Evolutionary conservation across 2,797 vertebrate species (phyloP).

Genomic region (Neosilurus hyrtlii): DNA sequence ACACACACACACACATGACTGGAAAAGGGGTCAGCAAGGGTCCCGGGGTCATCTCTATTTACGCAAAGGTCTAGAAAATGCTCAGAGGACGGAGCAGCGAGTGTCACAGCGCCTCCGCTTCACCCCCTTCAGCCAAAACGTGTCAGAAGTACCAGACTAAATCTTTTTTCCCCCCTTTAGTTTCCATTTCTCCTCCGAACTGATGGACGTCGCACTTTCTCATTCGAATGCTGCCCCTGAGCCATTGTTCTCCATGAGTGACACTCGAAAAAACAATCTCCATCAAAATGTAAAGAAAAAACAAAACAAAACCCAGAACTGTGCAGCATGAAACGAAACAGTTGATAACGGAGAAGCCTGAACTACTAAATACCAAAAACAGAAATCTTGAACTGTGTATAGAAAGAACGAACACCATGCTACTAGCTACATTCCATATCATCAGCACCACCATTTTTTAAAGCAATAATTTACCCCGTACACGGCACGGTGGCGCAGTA

Average conservation of each 20-base stretch:
- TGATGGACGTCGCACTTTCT: constrained; percentile 26
- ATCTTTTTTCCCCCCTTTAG: constrained; percentile 18
- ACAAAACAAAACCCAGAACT: background rate
- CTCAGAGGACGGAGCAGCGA: constrained; percentile 62
- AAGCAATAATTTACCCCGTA: too few species aligned
- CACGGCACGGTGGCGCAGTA: too few species aligned
- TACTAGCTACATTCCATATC: too few species aligned
- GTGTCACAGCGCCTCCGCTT: constrained; percentile 62
- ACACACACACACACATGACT: constrained; percentile 32
- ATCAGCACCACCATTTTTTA: too few species aligned
- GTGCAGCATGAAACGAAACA: background rate
- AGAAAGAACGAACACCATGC: too few species aligned
- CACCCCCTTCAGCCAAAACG: constrained; percentile 48
- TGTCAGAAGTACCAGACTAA: constrained; percentile 31
- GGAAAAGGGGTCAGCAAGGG: constrained; percentile 67
- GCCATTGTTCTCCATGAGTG: constrained; percentile 15
- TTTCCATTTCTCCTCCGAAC: constrained; percentile 44
- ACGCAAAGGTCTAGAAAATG: constrained; percentile 69
- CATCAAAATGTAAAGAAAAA: background rate
- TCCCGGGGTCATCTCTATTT: constrained; percentile 81
- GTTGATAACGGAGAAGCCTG: background rate
- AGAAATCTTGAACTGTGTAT: too few species aligned
- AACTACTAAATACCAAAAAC: background rate
- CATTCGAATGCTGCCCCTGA: constrained; percentile 25
- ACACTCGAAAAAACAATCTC: background rate